Evolutionary conservation across 2,797 vertebrate genomes (phyloP).

Genomic region (Dromococcyx pavoninus): DNA sequence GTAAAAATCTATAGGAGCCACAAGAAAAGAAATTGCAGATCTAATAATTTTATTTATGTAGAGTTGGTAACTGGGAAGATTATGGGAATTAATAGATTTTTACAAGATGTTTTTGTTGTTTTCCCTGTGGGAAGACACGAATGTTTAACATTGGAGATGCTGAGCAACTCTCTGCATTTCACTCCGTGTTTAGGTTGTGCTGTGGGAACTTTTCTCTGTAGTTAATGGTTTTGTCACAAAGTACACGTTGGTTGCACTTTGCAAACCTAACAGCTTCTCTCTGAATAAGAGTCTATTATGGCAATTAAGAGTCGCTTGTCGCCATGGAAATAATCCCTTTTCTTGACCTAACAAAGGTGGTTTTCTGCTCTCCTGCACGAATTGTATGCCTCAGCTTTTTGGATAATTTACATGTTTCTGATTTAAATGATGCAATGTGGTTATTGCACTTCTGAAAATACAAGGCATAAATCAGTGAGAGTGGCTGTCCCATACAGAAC

Average conservation of each 20-base stretch:
- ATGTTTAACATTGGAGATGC: background rate
- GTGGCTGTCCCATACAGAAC: background rate
- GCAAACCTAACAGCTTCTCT: background rate
- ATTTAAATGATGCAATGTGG: background rate
- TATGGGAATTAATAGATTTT: background rate
- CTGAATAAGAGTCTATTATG: background rate
- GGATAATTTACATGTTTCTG: background rate
- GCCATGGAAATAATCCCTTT: background rate
- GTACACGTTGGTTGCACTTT: background rate
- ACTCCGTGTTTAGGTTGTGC: background rate
- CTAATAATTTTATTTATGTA: background rate
- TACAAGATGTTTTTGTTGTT: background rate
- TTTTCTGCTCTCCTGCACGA: background rate
- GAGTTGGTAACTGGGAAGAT: background rate
- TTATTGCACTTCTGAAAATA: background rate
- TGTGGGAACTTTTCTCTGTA: background rate
- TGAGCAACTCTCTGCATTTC: background rate
- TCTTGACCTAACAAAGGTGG: background rate
- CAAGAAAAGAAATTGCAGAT: background rate
- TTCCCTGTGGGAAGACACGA: accelerated
- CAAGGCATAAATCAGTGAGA: background rate
- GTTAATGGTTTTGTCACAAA: background rate
- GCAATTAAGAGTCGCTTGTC: conserved; percentile 22
- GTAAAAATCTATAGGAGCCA: background rate
- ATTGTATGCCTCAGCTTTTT: background rate